Conservation (phyloP, 2,113 vertebrate genomes). For the Hippopotamus amphibius region DNA sequence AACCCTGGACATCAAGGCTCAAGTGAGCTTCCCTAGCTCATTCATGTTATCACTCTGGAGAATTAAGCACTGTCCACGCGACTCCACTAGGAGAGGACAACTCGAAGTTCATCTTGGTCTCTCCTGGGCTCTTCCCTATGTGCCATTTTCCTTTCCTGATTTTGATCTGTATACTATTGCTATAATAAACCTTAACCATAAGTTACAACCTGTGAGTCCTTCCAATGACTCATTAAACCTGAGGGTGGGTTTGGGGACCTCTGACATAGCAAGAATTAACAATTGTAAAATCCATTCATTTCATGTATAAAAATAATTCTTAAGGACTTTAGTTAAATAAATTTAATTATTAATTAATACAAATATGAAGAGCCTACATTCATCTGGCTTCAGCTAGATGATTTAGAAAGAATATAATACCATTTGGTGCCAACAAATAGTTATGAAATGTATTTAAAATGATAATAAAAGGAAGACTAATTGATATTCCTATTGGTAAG, state of each 20-base stretch:
- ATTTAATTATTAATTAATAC: background rate
- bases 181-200: background rate
- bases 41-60: background rate
- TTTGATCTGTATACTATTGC: background rate
- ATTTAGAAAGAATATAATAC: background rate
- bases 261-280: background rate
- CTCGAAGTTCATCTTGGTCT: background rate
- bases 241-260: background rate
- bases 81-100: background rate
- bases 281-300: background rate
- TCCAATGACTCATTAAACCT: background rate
- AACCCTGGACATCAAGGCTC: background rate
- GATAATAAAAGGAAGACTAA: background rate
- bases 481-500: background rate
- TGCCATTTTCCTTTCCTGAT: background rate
- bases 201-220: background rate
- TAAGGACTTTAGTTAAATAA: conserved; percentile 3
- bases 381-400: background rate
- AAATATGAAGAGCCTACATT: background rate
- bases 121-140: background rate
- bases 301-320: background rate
- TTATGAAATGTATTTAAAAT: conserved; percentile 22
- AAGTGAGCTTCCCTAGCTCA: background rate
- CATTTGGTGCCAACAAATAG: background rate
- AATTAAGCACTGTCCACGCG: background rate